Base-by-base conservation (phyloP, 2,113 vertebrate species). In the Nibea albiflora region DNA sequence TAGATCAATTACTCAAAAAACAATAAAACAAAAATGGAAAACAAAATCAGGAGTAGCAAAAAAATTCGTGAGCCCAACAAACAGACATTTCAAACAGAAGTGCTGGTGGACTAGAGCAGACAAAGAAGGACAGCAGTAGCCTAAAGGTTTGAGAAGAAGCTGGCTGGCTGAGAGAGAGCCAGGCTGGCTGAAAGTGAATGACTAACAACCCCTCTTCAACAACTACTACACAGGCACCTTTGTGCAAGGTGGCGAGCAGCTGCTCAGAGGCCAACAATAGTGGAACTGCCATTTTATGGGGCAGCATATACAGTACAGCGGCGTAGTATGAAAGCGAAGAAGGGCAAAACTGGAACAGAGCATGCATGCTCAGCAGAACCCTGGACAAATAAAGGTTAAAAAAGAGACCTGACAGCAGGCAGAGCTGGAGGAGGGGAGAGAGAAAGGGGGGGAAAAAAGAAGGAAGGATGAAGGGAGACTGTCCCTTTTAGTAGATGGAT, bases 351-450 rank as follows among this genome's bases (percentile, higher is more conserved):
- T 70, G 75, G 54, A 78, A 66, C 3, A 47, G 73, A 73, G 80
- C 44, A 14, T 82, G 89, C 86, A 47, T 52, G 70, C 70, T 87
- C 89, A 92, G 89, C 88, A 90, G 61, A 90, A 90, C 53, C 52
- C 62, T 56, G 69, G 83, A 82, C 81, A 73, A 79, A 88, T 78
- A 85, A 85, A 89, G 80, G 87, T 86, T 75, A 68, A 54, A 75
- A 81, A 78, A 82, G 71, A 81, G 49, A 58, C 74, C 60, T 75
- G 67, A 35, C 39, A 86, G 53, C 49, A 24, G 49, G 69, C 66
- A 39, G 64, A 76, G 77, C 76, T 78, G 16, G 17, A 39, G 5
- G 72, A 63, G 50, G 54, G 63, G 72, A 63, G 50, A 58, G 63
- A 72, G 44, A 49, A 26, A 42, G 53, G 16, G 53, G 16, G 58